A percentile compares a stretch with the other conserved stretches of the same genome.
phyloP scores from a whole-genome alignment of 2,113 vertebrate species.

The Calypte anna region DNA sequence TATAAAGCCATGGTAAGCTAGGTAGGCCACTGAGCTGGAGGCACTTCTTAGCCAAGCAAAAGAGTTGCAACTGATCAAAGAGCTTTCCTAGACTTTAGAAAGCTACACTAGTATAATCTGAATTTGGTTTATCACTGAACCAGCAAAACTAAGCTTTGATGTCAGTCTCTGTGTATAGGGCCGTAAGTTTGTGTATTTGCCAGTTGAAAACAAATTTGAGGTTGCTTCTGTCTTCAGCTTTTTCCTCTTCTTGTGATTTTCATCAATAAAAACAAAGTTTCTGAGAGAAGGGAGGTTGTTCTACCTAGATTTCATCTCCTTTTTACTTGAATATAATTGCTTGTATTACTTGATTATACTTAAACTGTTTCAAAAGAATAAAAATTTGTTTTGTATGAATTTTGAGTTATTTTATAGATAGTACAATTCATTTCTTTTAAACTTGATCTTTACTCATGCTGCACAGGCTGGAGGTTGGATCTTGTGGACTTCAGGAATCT shows the following conservation, averaged over 20 bases:
- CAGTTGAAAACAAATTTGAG: not conserved
- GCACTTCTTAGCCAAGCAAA: not conserved
- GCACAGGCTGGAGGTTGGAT: not conserved
- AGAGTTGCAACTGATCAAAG: not conserved
- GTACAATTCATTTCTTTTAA: not conserved
- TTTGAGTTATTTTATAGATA: not conserved
- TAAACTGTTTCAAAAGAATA: not conserved
- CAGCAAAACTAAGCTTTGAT: not conserved
- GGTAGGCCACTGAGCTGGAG: not conserved
- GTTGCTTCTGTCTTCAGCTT: not conserved
- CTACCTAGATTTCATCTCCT: not conserved
- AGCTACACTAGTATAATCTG: not conserved
- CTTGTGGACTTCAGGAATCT: not conserved
- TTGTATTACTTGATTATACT: not conserved
- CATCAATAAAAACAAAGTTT: not conserved
- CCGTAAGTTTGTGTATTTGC: not conserved
- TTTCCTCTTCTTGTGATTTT: not conserved
- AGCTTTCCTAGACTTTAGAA: not conserved
- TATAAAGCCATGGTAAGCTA: not conserved
- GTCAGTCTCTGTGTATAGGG: not conserved
- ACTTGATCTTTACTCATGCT: not conserved
- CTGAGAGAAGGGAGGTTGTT: not conserved
- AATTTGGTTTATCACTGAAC: not conserved
- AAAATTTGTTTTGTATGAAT: not conserved
- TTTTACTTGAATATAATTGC: not conserved